Evolutionary conservation across 2,113 vertebrate genomes (phyloP), one percentile per base, ranked within the genome.

Genomic region (Garra rufa): DNA sequence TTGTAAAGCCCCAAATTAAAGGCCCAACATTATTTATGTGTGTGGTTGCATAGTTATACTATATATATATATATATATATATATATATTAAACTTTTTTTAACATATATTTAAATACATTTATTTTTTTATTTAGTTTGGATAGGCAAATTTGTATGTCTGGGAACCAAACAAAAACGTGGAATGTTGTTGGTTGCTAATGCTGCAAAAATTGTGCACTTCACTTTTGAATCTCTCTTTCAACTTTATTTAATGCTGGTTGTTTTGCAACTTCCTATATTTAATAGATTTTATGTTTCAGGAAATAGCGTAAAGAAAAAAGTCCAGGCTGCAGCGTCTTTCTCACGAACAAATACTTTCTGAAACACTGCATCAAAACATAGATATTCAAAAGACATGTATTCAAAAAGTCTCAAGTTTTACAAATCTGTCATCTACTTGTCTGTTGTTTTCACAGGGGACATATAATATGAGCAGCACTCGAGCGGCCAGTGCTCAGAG

Each of bases 1-100:
- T 69, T 44, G 10, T 70, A 77, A 59, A 9, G 30, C 52, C 57
- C 55, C 52, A 79, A 44, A 79, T 17, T 34, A 61, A 13, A 61
- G 4, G 28, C 34, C 34, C 55, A 43, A 1, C n/a, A 28, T 79
- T 41, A 19, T 50, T 19, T 30, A 75, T 75, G 3, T 6, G 9
- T 57, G 52, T 55, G 21, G 52, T 21, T 55, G 52, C 48, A 2
- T 52, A 17, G 17, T 55, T n/a, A n/a, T n/a, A n/a, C n/a, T n/a
- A n/a, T n/a, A n/a, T n/a, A n/a, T n/a, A 34, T 34, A 34, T 34
- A 34, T 34, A 34, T 34, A 34, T 34, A 34, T 34, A 4, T 34
- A 34, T 34, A 34, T 34, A 34, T 34, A n/a, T n/a, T n/a, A n/a
- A n/a, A n/a, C n/a, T n/a, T n/a, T n/a, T n/a, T n/a, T n/a, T n/a